Evolutionary conservation across 2,797 vertebrate species (phyloP).

Genomic region (Setipinna tenuifilis): DNA sequence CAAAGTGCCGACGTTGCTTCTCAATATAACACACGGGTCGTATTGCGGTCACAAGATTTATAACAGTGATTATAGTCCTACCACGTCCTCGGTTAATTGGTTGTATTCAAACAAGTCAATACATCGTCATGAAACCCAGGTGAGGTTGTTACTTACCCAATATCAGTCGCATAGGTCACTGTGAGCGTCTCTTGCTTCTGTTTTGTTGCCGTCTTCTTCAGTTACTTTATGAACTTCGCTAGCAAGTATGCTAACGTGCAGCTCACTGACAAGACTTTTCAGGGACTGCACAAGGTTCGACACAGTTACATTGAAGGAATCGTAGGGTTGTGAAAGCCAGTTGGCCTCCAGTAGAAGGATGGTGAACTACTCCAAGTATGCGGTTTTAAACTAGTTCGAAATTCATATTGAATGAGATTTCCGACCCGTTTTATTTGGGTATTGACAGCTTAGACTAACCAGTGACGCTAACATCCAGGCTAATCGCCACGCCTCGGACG

Average conservation of each 20-base stretch:
- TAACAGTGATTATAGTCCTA: background rate
- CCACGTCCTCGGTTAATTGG: background rate
- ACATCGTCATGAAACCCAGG: background rate
- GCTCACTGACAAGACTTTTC: constrained; percentile 49
- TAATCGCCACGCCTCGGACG: constrained; percentile 49
- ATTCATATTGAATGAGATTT: background rate
- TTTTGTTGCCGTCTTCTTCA: constrained; percentile 62
- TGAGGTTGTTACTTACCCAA: constrained; percentile 63
- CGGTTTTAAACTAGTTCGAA: background rate
- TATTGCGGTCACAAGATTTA: constrained; percentile 38
- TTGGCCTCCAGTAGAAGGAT: background rate
- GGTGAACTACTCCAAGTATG: background rate
- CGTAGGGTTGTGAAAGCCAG: background rate
- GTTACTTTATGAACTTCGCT: constrained; percentile 61
- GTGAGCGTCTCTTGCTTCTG: constrained; percentile 50
- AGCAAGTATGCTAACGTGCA: constrained; percentile 37
- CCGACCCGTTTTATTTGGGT: constrained; percentile 37
- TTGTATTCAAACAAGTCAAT: background rate
- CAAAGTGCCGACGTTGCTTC: constrained; percentile 13
- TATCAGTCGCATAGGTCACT: constrained; percentile 70
- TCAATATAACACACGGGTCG: constrained; percentile 21
- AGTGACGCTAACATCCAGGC: constrained; percentile 63
- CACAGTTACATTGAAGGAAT: background rate
- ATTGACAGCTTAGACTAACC: constrained; percentile 63
- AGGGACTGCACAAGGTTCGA: background rate